A percentile compares a stretch with the other conserved stretches of the same genome.
Conservation (phyloP, 2,797 vertebrate genomes). For the Tragopan temminckii region DNA sequence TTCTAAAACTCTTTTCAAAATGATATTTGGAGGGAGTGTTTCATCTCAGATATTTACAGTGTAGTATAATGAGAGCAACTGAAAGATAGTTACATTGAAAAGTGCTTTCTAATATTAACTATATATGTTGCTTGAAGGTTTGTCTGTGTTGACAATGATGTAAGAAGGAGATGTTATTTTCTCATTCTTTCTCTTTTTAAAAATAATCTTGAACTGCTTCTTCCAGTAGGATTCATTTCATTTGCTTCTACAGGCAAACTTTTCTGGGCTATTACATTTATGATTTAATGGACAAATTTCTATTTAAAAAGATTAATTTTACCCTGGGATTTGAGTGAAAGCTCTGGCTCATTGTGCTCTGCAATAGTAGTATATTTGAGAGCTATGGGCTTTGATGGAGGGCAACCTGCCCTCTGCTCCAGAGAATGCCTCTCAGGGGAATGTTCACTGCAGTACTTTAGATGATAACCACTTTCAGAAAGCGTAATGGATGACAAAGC, state of each 20-base stretch:
- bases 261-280: background rate
- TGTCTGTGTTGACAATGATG: background rate
- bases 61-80: background rate
- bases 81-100: background rate
- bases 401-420: constrained; percentile 29
- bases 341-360: background rate
- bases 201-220: background rate
- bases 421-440: constrained; percentile 13
- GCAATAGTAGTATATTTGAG: background rate
- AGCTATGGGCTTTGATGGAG: constrained; percentile 37
- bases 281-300: constrained; percentile 9
- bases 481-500: constrained; percentile 25
- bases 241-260: constrained; percentile 30
- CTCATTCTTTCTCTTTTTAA: background rate
- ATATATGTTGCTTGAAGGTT: background rate
- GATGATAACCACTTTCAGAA: constrained; percentile 45
- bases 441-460: background rate
- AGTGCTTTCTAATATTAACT: background rate
- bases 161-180: background rate
- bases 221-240: constrained; percentile 1
- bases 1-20: background rate
- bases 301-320: constrained; percentile 40
- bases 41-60: constrained; percentile 7
- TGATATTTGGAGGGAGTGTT: background rate
- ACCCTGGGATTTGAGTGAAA: background rate